A percentile compares a stretch with the other conserved stretches of the same genome.
These are phyloP conservation scores for Steinernema feltiae DNA, from an alignment of 1,140 invertebrate genomes.

Conservation along the genomic window DNA sequence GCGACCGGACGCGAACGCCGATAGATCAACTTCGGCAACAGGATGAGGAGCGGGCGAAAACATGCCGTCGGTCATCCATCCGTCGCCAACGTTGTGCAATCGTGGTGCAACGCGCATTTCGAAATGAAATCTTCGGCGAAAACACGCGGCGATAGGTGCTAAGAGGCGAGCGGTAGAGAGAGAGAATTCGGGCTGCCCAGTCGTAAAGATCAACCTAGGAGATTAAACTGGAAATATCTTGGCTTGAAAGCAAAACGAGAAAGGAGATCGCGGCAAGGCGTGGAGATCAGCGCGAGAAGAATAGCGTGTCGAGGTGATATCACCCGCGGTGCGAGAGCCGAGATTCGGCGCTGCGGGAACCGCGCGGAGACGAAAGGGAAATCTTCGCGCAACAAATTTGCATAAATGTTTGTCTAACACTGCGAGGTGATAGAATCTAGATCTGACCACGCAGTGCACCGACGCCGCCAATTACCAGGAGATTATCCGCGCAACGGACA, in stretches of 20 bases:
- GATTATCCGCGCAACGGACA: neutral
- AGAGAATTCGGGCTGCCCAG: neutral
- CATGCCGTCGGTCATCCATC: too few relatives aligned
- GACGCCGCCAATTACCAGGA: neutral
- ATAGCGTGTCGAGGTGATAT: neutral
- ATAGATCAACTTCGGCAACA: neutral
- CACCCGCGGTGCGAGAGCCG: neutral
- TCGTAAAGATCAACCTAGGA: neutral
- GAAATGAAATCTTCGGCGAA: neutral
- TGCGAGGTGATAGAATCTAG: neutral
- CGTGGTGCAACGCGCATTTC: neutral
- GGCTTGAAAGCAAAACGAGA: too few relatives aligned
- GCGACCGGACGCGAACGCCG: neutral
- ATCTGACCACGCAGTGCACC: neutral
- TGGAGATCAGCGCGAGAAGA: neutral
- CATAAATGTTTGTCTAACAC: neutral
- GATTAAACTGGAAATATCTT: too few relatives aligned
- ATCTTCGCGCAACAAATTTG: neutral
- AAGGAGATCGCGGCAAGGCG: neutral
- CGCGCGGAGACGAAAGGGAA: neutral
- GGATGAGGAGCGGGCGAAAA: neutral
- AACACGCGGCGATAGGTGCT: neutral
- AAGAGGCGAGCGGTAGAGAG: neutral
- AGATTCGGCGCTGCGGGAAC: neutral
- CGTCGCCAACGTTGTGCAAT: conserved; percentile 13